Evolutionary conservation across 2,113 vertebrate genomes (phyloP).

Genomic region (Bambusicola thoracicus): DNA sequence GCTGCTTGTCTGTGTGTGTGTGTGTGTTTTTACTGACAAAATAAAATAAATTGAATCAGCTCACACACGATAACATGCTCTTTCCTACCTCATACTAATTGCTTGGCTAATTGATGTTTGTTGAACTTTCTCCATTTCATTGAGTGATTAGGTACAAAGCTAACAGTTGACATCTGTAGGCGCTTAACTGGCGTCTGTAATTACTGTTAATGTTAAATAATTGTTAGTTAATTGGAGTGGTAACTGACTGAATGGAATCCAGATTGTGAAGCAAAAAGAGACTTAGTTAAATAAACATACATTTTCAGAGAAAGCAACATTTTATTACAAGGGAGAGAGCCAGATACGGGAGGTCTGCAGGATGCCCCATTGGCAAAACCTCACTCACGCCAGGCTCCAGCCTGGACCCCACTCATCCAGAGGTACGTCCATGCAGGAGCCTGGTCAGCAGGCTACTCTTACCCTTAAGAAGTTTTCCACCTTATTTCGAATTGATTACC

Average conservation of each 20-base stretch:
- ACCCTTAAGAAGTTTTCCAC: neutral
- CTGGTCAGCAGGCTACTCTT: neutral
- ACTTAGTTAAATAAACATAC: conserved; percentile 85
- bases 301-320: conserved; percentile 80
- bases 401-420: neutral
- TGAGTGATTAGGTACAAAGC: conserved; percentile 91
- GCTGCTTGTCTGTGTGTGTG: conserved; percentile 72
- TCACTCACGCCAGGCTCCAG: neutral
- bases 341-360: conserved; percentile 51
- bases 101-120: conserved; percentile 89
- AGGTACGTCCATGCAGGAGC: neutral
- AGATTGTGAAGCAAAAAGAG: conserved; percentile 81
- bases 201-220: conserved; percentile 97
- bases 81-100: conserved; percentile 89
- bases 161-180: conserved; percentile 93
- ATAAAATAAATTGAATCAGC: conserved; percentile 88
- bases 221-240: conserved; percentile 95
- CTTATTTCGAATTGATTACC: neutral
- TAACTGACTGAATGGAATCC: conserved; percentile 88
- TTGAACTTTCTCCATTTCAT: conserved; percentile 91
- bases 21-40: conserved; percentile 84
- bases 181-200: conserved; percentile 89
- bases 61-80: conserved; percentile 85
- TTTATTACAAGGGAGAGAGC: conserved; percentile 75
- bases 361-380: neutral